Conservation (phyloP, 2,113 vertebrate species). For the Sebastes schlegelii region DNA sequence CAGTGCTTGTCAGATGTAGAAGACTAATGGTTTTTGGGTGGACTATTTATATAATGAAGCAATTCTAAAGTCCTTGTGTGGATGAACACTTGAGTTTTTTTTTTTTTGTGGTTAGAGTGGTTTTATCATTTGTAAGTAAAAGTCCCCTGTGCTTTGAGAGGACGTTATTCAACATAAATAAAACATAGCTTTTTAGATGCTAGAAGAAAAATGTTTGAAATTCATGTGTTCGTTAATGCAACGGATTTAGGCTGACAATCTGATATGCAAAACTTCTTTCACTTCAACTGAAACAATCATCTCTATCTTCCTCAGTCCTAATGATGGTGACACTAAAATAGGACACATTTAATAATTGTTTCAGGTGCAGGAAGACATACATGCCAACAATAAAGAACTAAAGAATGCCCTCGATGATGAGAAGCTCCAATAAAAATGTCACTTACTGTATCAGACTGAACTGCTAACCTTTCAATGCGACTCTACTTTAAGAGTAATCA, state of each 20-base stretch:
- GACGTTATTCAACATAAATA: slow-evolving; percentile 14
- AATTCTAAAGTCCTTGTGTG: slow-evolving; percentile 24
- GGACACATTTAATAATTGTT: not conserved
- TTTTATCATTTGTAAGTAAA: slow-evolving; percentile 42
- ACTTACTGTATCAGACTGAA: not conserved
- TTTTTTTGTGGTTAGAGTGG: slow-evolving; percentile 42
- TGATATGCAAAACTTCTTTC: not conserved
- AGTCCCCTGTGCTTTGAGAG: slow-evolving; percentile 19
- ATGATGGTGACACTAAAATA: slow-evolving; percentile 2
- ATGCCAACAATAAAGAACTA: not conserved
- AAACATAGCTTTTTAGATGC: slow-evolving; percentile 25
- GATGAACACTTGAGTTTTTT: slow-evolving; percentile 40
- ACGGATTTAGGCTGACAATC: not conserved
- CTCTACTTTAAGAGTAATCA: not conserved
- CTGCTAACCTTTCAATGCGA: not conserved
- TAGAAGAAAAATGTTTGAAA: not conserved
- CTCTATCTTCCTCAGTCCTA: not conserved
- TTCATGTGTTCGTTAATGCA: not conserved
- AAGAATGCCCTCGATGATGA: not conserved
- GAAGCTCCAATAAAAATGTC: too few relatives aligned
- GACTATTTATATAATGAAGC: slow-evolving; percentile 60
- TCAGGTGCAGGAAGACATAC: not conserved
- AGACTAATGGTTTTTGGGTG: slow-evolving; percentile 61
- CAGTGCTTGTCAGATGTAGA: slow-evolving; percentile 52
- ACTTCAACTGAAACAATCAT: not conserved